Evolutionary conservation across 1,140 invertebrate genomes (phyloP).

Genomic region (Colletes gigas): DNA sequence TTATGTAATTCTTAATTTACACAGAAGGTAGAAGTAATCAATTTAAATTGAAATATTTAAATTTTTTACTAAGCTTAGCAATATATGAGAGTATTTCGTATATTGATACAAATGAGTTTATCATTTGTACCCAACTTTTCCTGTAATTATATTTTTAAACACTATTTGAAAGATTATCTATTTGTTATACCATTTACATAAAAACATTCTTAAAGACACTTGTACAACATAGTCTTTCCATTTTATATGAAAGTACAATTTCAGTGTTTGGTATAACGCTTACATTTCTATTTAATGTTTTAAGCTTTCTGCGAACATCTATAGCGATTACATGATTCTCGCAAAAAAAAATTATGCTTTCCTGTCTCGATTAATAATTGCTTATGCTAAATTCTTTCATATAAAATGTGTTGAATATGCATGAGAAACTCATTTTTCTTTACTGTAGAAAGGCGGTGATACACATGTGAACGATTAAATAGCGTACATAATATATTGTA

Average conservation of each 20-base stretch:
- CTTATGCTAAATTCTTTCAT: slow-evolving; percentile 51
- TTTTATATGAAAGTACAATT: slow-evolving; percentile 49
- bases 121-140: slow-evolving; percentile 35
- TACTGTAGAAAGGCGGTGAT: slow-evolving; percentile 32
- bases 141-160: slow-evolving; percentile 43
- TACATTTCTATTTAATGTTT: slow-evolving; percentile 1
- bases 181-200: slow-evolving; percentile 31
- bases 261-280: background rate
- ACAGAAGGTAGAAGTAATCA: slow-evolving; percentile 74
- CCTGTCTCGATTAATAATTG: slow-evolving; percentile 4
- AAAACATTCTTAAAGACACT: slow-evolving; percentile 27
- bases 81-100: slow-evolving; percentile 35
- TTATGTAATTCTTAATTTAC: slow-evolving; percentile 80
- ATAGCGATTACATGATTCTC: background rate
- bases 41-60: slow-evolving; percentile 23
- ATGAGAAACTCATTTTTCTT: slow-evolving; percentile 55
- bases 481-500: slow-evolving; percentile 13
- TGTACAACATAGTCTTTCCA: slow-evolving; percentile 49
- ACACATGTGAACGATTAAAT: slow-evolving; percentile 5
- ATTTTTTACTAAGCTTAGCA: slow-evolving; percentile 26
- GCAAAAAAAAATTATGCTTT: background rate
- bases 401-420: slow-evolving; percentile 60
- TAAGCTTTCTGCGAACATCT: slow-evolving; percentile 9
- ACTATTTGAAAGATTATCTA: slow-evolving; percentile 25
- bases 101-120: slow-evolving; percentile 36